phyloP scores from a whole-genome alignment of 2,113 vertebrate genomes.

The Ctenodactylus gundi region DNA sequence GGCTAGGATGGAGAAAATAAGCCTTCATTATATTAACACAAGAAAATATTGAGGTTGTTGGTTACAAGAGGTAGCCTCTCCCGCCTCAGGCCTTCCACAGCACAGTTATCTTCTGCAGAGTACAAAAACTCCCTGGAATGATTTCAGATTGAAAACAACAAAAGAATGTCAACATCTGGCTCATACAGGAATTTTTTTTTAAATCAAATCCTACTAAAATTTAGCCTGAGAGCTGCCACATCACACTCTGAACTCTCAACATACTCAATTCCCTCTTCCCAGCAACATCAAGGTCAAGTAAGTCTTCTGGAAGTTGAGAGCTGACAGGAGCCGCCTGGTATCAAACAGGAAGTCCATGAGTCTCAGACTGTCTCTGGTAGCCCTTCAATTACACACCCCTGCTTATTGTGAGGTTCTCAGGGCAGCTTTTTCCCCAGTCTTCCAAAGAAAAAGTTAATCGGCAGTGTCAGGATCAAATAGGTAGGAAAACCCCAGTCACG shows the following conservation, averaged over 20 bases:
- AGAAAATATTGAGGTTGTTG: background rate
- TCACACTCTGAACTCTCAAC: background rate
- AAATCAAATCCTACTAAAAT: background rate
- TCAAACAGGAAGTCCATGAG: background rate
- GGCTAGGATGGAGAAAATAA: background rate
- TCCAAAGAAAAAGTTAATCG: conserved; percentile 46
- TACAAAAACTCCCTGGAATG: background rate
- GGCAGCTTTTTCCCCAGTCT: conserved; percentile 8
- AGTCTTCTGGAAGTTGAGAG: background rate
- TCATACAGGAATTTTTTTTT: background rate
- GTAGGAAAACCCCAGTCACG: background rate
- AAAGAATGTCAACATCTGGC: background rate
- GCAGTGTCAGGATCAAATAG: conserved; percentile 7
- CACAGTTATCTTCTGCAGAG: background rate
- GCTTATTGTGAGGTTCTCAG: conserved; percentile 1
- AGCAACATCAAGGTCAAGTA: background rate
- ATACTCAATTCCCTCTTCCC: fast-evolving
- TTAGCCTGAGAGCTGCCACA: background rate
- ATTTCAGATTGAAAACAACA: background rate
- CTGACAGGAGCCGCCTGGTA: fast-evolving
- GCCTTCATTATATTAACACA: background rate
- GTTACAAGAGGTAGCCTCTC: background rate
- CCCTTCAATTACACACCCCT: conserved; percentile 1
- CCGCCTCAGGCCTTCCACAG: background rate
- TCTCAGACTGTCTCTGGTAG: background rate